phyloP scores from a whole-genome alignment of 2,888 invertebrate genomes.

The Lottia scabra region DNA sequence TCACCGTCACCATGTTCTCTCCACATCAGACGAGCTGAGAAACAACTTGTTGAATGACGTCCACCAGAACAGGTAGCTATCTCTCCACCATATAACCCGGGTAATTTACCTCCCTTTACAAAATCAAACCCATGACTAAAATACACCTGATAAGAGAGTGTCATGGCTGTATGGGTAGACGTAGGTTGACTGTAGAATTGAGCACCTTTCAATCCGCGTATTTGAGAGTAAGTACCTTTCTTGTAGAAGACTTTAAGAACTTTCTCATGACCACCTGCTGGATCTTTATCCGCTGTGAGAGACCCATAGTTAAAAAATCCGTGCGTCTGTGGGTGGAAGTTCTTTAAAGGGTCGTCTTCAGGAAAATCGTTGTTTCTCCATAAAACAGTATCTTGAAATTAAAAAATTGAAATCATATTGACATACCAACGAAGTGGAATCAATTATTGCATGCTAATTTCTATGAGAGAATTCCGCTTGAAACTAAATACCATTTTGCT shows the following conservation, averaged over 20 bases:
- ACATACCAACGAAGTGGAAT: too few relatives aligned
- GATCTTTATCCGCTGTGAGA: neutral
- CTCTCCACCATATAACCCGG: slow-evolving; percentile 43
- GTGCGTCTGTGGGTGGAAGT: neutral
- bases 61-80: slow-evolving; percentile 41
- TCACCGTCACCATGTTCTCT: slow-evolving; percentile 40
- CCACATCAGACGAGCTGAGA: slow-evolving; percentile 51
- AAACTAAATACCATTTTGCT: too few relatives aligned
- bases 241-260: slow-evolving; percentile 10
- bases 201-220: slow-evolving; percentile 28
- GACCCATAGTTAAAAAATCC: neutral
- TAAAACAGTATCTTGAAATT: neutral
- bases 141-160: slow-evolving; percentile 33
- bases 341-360: neutral
- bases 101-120: slow-evolving; percentile 42
- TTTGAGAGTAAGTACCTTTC: slow-evolving; percentile 1
- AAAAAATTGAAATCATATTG: neutral
- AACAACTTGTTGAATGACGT: slow-evolving; percentile 36
- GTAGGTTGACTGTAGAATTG: slow-evolving; percentile 38
- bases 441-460: too few relatives aligned
- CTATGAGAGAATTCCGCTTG: too few relatives aligned
- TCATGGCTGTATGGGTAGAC: slow-evolving; percentile 16
- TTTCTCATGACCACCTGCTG: slow-evolving; percentile 8
- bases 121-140: slow-evolving; percentile 17
- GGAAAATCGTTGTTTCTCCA: neutral